These are phyloP conservation scores for Misgurnus mizolepis DNA, from an alignment of 2,113 vertebrate species.

Conservation along the genomic window DNA sequence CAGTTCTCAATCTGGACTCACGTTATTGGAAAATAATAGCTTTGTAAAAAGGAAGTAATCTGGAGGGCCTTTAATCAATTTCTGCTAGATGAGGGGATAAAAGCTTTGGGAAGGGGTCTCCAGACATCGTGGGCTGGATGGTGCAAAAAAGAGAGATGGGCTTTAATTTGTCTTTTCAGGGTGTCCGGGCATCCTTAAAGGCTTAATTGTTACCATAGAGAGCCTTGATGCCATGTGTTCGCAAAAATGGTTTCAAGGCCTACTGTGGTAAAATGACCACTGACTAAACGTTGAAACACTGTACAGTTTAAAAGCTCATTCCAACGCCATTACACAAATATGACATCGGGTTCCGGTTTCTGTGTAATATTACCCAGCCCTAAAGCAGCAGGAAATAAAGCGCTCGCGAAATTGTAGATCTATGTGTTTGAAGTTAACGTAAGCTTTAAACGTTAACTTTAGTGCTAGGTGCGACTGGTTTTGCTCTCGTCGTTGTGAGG, in stretches of 20 bases:
- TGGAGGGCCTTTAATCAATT: constrained; percentile 79
- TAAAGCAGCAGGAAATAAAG: constrained; percentile 68
- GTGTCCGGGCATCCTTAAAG: constrained; percentile 72
- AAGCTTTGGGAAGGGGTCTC: constrained; percentile 62
- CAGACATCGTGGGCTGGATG: constrained; percentile 61
- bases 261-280: constrained; percentile 73
- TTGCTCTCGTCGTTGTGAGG: not conserved
- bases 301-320: constrained; percentile 69
- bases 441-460: not conserved
- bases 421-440: not conserved
- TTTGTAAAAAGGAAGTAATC: constrained; percentile 73
- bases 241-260: constrained; percentile 73
- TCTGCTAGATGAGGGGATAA: constrained; percentile 72
- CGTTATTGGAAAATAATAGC: constrained; percentile 78
- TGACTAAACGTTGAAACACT: constrained; percentile 73
- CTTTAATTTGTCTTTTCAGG: constrained; percentile 75
- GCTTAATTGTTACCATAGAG: constrained; percentile 72
- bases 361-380: constrained; percentile 65
- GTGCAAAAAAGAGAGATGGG: constrained; percentile 62
- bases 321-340: constrained; percentile 60
- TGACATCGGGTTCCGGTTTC: constrained; percentile 73
- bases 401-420: constrained; percentile 55
- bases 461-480: not conserved
- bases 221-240: constrained; percentile 78
- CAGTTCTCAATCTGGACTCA: constrained; percentile 69